Percentiles rank a stretch among this genome's conserved stretches.
phyloP scores from a whole-genome alignment of 92 coral and sea anemone genomes.

The Palythoa caribaeorum region DNA sequence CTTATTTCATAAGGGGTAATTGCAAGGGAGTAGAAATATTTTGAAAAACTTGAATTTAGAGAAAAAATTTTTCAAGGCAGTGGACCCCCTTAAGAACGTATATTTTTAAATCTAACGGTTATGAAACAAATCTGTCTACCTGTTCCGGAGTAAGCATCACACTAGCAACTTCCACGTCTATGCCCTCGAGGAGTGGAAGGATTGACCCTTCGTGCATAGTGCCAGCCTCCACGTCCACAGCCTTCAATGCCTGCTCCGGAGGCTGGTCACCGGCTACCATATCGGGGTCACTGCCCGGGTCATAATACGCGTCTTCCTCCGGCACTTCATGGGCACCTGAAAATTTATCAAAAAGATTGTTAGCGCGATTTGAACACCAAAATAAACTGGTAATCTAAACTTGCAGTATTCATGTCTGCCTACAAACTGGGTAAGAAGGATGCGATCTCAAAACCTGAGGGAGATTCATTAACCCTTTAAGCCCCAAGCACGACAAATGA shows the following conservation, averaged over 20 bases:
- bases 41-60: no score
- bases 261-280: conserved; percentile 83
- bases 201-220: conserved; percentile 92
- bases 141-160: conserved; percentile 83
- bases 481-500: no score
- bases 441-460: no score
- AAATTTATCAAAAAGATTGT: background rate
- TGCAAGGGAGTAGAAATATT: no score
- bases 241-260: conserved; percentile 93
- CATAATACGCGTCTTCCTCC: conserved; percentile 71
- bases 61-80: no score
- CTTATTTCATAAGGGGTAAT: no score
- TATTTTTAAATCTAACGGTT: no score
- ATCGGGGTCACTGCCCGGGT: conserved; percentile 99
- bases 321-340: conserved; percentile 16
- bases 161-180: conserved; percentile 87
- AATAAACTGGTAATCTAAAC: no score
- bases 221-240: conserved; percentile 92
- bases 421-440: no score
- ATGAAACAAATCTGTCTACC: conserved; percentile 53
- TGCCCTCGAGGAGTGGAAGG: conserved; percentile 80
- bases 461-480: no score
- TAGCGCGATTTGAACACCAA: background rate
- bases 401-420: no score
- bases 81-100: no score